Evolutionary conservation across 2,888 invertebrate genomes (phyloP), one percentile per base, ranked within the genome.

Genomic region (Stramonita haemastoma): DNA sequence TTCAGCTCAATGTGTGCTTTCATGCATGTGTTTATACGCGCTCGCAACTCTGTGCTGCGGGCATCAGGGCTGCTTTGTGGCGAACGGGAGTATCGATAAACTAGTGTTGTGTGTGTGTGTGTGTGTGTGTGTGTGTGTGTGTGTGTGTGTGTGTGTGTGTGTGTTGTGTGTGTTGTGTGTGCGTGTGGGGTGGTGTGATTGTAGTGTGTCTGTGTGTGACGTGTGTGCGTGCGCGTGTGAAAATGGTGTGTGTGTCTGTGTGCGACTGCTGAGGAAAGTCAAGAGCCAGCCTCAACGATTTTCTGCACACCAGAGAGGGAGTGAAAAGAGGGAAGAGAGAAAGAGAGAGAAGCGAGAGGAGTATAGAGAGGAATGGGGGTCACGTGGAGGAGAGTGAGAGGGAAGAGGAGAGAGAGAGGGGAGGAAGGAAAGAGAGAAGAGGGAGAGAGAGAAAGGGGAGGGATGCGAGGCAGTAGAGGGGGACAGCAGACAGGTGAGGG

Each of bases 401-500:
- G 19, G 60, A 60, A 19, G 19, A 19, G 19, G 60, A 60, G 60
- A 66, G 66, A 66, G 46, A 46, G 46, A 46, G 46, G 6, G 6
- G 46, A 46, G 46, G 6, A 46, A 8, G 6, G 46, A 46, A 66
- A 26, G 26, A 19, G 26, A 0, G 26, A 4, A 66, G 66, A 66
- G 66, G 19, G 26, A 66, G 26, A 46, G 6, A 46, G 46, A 8
- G 46, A 46, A 46, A 8, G 6, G 46, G 6, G 46, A 46, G 22
- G 46, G 22, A 26, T 29, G 26, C 4, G 26, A 26, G 5, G 26
- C 19, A 8, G 19, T 66, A 66, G 66, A 66, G 26, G 66, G 13
- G 36, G 81, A 83, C 81, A 79, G 32, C 77, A 79, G 77, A 79
- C 77, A 32, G 77, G 34, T 79, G 19, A 79, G 19, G 77, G 34